Base-by-base conservation (phyloP, 2,797 vertebrate genomes). In the Serranus cabrilla region DNA sequence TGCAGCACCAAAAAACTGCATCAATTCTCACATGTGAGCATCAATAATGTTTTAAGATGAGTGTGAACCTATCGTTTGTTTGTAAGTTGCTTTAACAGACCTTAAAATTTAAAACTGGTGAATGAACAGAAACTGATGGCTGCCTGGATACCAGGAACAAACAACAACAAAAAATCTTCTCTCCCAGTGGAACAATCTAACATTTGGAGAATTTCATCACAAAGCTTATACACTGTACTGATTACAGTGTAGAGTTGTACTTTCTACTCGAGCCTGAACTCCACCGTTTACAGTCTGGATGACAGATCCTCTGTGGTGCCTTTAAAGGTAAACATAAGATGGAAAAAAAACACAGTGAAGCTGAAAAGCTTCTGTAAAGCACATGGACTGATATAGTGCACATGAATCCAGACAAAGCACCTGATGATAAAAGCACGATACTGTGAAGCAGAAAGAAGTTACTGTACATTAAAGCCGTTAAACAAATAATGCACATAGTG, bases 251-350 rank as follows among this genome's bases (percentile, higher is more conserved):
- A 16, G 7, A 47, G 50, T 1, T 23, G 18, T 64, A 43, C 31
- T 51, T 62, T 45, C 49, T 46, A 46, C 47, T 21, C 0, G 9
- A 71, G 37, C 12, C 37, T 66, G 11, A 73, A 57, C 34, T 31
- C 43, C 23, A 58, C 50, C 49, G 14, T 64, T 60, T 49, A 37
- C 78, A 59, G 40, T 74, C 45, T 42, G 21, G 7, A 9, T 74
- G 63, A 70, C 34, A 56, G 50, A 77, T 49, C 27, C 61, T 64
- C 23, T 45, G 46, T 49, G 20, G 42, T 40, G 47, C 17, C 2
- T 8, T 46, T 27, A 56, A 16, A 57, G 39, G 57, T 73, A 76
- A 90, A 83, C 69, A 78, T 27, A 31, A 69, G 16, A 74, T 71
- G 70, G 27, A 58, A 14, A 43, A 50, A 14, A 47, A 60, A 18